A percentile compares a stretch with the other conserved stretches of the same genome.
Evolutionary conservation across 2,113 vertebrate species (phyloP).

Genomic region (Sorex fumeus): DNA sequence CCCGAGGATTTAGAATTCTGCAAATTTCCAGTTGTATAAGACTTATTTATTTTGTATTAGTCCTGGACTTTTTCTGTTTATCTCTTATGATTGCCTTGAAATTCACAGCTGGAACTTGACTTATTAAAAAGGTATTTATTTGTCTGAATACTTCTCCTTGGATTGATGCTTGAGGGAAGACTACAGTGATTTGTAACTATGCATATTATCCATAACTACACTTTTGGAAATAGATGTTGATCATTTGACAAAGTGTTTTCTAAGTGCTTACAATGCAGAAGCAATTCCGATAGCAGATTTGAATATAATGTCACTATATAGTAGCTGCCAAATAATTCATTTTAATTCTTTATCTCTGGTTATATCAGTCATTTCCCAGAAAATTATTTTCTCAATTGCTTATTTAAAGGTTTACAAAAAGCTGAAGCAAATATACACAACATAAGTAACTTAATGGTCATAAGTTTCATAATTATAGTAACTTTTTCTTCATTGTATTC

Average conservation of each 20-base stretch:
- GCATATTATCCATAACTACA: slow-evolving; percentile 67
- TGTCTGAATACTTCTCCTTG: slow-evolving; percentile 73
- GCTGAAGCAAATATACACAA: slow-evolving; percentile 49
- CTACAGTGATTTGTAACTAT: slow-evolving; percentile 76
- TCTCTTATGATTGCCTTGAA: slow-evolving; percentile 69
- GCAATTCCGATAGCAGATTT: slow-evolving; percentile 80
- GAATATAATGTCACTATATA: slow-evolving; percentile 69
- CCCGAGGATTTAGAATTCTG: slow-evolving; percentile 63
- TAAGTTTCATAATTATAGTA: slow-evolving; percentile 81
- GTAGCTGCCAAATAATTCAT: slow-evolving; percentile 74
- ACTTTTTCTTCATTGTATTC: slow-evolving; percentile 72
- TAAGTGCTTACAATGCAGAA: slow-evolving; percentile 79
- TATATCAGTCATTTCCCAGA: slow-evolving; percentile 80
- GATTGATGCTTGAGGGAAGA: slow-evolving; percentile 69
- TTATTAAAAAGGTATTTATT: slow-evolving; percentile 73
- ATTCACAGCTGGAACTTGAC: slow-evolving; percentile 62
- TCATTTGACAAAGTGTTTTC: slow-evolving; percentile 78
- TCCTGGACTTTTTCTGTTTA: slow-evolving; percentile 54
- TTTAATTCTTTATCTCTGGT: slow-evolving; percentile 84
- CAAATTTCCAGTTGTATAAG: slow-evolving; percentile 58
- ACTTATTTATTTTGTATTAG: slow-evolving; percentile 73
- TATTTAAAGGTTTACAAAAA: slow-evolving; percentile 83
- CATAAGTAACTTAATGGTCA: slow-evolving; percentile 80
- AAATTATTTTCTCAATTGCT: slow-evolving; percentile 76
- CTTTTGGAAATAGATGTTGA: slow-evolving; percentile 83